Conservation (phyloP, 2,888 invertebrate genomes). For the Drosophila rubida region DNA sequence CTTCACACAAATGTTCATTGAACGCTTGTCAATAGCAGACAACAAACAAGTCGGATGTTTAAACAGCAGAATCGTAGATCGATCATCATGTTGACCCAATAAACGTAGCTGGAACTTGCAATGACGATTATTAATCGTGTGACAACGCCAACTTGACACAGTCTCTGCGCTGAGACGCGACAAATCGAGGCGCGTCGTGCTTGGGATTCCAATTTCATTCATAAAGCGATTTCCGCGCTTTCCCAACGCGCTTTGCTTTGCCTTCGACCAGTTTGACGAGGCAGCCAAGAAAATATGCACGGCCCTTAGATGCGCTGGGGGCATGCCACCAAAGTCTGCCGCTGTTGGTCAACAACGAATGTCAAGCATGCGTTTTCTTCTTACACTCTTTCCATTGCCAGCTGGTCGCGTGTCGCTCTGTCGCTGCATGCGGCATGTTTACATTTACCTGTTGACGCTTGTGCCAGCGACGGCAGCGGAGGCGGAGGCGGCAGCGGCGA, state of each 20-base stretch:
- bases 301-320: conserved; percentile 30
- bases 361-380: conserved; percentile 56
- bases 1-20: conserved; percentile 6
- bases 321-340: conserved; percentile 11
- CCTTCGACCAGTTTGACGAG: too few species aligned
- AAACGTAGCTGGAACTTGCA: conserved; percentile 30
- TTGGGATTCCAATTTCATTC: conserved; percentile 62
- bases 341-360: conserved; percentile 69
- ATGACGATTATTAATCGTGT: conserved; percentile 66
- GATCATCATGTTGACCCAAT: conserved; percentile 24
- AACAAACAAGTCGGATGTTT: conserved; percentile 8
- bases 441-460: conserved; percentile 71
- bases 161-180: conserved; percentile 9
- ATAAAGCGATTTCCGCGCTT: conserved; percentile 67
- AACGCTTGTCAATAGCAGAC: conserved; percentile 14
- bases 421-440: conserved; percentile 50
- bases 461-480: conserved; percentile 54
- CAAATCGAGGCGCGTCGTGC: neutral
- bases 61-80: conserved; percentile 17
- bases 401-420: conserved; percentile 26
- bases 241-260: conserved; percentile 35
- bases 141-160: conserved; percentile 56
- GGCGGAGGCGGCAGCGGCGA: conserved; percentile 14
- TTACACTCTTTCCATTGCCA: conserved; percentile 38
- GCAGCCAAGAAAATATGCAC: conserved; percentile 42